phyloP scores from a whole-genome alignment of 2,888 invertebrate species.

The Bombylius major region DNA sequence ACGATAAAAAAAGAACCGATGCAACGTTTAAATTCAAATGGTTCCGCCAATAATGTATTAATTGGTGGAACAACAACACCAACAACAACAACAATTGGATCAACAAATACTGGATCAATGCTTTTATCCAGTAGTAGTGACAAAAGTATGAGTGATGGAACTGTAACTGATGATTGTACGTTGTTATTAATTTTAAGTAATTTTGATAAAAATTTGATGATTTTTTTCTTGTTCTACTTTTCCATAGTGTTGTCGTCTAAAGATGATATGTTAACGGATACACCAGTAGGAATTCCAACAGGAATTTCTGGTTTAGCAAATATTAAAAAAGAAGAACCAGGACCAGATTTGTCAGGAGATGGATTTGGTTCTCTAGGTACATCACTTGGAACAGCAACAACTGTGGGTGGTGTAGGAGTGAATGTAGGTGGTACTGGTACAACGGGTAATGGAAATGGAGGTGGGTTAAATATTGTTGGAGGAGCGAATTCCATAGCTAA shows the following conservation, averaged over 20 bases:
- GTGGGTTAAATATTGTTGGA: not conserved
- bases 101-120: constrained; percentile 12
- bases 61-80: not conserved
- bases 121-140: not conserved
- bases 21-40: constrained; percentile 11
- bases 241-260: constrained; percentile 4
- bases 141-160: not conserved
- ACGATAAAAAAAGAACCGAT: constrained; percentile 9
- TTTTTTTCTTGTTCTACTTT: not conserved
- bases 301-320: not conserved
- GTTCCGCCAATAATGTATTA: constrained; percentile 1
- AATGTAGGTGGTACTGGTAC: not conserved
- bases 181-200: not conserved
- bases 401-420: no score
- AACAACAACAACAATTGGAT: constrained; percentile 4
- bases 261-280: constrained; percentile 8
- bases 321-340: constrained; percentile 13
- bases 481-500: not conserved
- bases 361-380: constrained; percentile 3
- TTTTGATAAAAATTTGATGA: not conserved
- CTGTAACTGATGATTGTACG: constrained; percentile 9
- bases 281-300: constrained; percentile 1
- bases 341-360: constrained; percentile 8
- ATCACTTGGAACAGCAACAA: not conserved
- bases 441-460: not conserved